phyloP scores from a whole-genome alignment of 37 sponge, comb jelly and placozoan genomes.

The Spongilla lacustris region DNA sequence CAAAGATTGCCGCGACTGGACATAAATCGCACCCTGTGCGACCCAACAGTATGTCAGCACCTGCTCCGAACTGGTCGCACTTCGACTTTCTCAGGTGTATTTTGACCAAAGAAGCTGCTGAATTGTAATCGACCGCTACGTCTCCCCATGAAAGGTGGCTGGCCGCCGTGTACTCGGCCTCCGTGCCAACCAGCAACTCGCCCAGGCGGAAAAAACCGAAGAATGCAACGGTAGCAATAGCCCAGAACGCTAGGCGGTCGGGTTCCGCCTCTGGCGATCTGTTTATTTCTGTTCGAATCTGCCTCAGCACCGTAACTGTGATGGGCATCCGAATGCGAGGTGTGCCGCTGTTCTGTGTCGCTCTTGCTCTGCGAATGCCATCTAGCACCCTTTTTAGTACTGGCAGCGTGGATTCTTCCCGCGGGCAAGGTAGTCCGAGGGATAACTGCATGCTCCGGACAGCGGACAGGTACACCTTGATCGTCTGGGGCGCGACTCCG shows the following conservation, averaged over 20 bases:
- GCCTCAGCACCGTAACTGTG: neutral
- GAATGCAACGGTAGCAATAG: conserved; percentile 14
- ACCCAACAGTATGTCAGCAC: conserved; percentile 27
- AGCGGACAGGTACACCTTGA: conserved; percentile 25
- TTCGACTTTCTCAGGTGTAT: conserved; percentile 37
- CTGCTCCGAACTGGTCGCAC: conserved; percentile 41
- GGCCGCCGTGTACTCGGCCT: too few relatives aligned
- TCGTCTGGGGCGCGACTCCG: neutral
- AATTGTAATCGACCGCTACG: neutral
- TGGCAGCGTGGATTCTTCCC: conserved; percentile 11
- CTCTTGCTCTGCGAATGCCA: conserved; percentile 8
- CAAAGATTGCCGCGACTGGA: conserved; percentile 21
- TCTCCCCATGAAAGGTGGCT: conserved; percentile 15
- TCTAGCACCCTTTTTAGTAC: neutral
- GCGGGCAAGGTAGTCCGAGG: conserved; percentile 26
- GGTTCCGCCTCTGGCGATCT: neutral
- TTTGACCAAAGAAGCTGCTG: neutral
- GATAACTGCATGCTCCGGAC: conserved; percentile 8
- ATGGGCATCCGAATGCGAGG: conserved; percentile 4
- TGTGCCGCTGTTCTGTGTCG: neutral
- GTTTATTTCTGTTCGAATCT: neutral
- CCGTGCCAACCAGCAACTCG: conserved; percentile 11
- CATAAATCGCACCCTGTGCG: conserved; percentile 26
- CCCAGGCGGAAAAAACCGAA: conserved; percentile 39
- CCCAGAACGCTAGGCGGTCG: neutral